Evolutionary conservation across 30 jellyfish, hydroid and myxozoan species (phyloP).

Genomic region (Aurelia aurita complex sp. Pacific): DNA sequence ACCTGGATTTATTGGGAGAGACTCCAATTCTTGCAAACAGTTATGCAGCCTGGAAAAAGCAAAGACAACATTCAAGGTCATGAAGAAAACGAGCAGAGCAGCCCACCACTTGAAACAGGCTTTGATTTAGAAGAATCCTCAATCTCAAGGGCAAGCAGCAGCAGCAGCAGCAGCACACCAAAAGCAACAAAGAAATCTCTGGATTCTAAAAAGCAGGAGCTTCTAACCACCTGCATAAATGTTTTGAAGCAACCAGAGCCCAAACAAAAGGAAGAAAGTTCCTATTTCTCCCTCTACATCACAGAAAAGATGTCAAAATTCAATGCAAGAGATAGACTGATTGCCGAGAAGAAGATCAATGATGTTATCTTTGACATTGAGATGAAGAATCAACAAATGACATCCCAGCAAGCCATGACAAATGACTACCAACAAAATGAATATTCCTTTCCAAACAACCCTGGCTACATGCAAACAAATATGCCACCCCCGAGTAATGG

Average conservation of each 20-base stretch:
- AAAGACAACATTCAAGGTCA: constrained; percentile 22
- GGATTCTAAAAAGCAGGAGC: constrained; percentile 7
- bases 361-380: constrained; percentile 59
- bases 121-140: background rate
- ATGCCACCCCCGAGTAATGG: constrained; percentile 4
- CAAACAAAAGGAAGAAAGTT: background rate
- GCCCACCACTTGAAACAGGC: background rate
- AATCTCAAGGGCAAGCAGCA: background rate
- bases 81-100: constrained; percentile 2
- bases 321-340: constrained; percentile 22
- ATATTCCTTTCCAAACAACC: background rate
- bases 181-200: constrained; percentile 20
- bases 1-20: constrained; percentile 31
- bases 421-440: constrained; percentile 9
- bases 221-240: constrained; percentile 8
- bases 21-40: constrained; percentile 34
- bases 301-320: constrained; percentile 36
- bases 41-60: constrained; percentile 60
- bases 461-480: constrained; percentile 17
- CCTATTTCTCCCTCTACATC: constrained; percentile 24
- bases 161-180: background rate
- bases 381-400: background rate
- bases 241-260: background rate
- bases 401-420: constrained; percentile 1
- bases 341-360: constrained; percentile 40